Base-by-base conservation (phyloP, 2,888 invertebrate species). In the Masnerella sp. region DNA sequence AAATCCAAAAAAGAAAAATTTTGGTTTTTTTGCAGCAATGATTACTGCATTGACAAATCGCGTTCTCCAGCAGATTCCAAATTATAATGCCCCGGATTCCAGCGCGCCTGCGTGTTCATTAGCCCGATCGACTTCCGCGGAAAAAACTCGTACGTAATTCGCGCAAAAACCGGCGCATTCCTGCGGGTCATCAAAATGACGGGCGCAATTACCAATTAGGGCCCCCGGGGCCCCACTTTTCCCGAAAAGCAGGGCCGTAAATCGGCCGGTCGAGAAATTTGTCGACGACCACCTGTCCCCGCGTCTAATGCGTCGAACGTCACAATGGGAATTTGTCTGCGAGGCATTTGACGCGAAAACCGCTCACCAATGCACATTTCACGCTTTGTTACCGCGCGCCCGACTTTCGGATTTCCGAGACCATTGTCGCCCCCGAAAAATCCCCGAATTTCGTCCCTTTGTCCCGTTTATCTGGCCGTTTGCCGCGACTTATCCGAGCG, bases 241-340 rank as follows among this genome's bases (percentile, higher is more conserved):
- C 25, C 25, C 5, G 25, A 25, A 4, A 25, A 25, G 25, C 25
- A 34, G 34, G 11, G 68, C 61, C 78, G 74, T 76, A 7, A 7
- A 30, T n/a, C n/a, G n/a, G n/a, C n/a, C n/a, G n/a, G n/a, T n/a
- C 81, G 71, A 75, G 77, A 82, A 85, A 86, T 85, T 85, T 85
- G 85, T 85, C 85, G 5, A n/a, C n/a, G n/a, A n/a, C n/a, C n/a
- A n/a, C n/a, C n/a, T n/a, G n/a, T n/a, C n/a, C n/a, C n/a, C n/a
- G n/a, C n/a, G n/a, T n/a, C 58, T 77, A 75, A 75, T 75, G 76
- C 34, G 42, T 42, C 59, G 62, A 20, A 11, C 67, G 40, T 69
- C 74, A 85, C 85, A 87, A 87, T 85, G 81, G 80, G 84, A 86
- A 87, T 87, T 87, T 87, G 87, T 86, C 87, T 81, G 80, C 83